Evolutionary conservation across 1,140 invertebrate species (phyloP).

Genomic region (Drosophila melanogaster): DNA sequence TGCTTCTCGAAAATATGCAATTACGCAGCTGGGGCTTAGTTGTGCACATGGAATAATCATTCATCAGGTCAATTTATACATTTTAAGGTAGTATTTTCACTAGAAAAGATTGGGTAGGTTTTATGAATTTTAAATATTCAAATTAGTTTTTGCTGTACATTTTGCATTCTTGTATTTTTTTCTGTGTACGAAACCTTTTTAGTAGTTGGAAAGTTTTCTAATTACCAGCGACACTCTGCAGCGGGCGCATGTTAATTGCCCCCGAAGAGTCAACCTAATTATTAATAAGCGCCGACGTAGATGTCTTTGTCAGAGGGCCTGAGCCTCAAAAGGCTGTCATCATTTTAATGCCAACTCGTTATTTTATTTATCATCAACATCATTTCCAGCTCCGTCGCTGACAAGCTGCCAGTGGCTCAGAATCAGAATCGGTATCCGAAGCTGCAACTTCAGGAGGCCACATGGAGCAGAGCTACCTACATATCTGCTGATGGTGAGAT

Average conservation of each 20-base stretch:
- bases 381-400: slow-evolving; percentile 68
- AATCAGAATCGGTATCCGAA: slow-evolving; percentile 7
- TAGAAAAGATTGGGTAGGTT: too few relatives aligned
- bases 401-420: slow-evolving; percentile 67
- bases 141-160: background rate
- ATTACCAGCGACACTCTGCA: slow-evolving; percentile 45
- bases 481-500: background rate
- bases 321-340: slow-evolving; percentile 61
- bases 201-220: slow-evolving; percentile 67
- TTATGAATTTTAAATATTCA: background rate
- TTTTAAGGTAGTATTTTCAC: too few relatives aligned
- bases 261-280: slow-evolving; percentile 69
- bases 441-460: slow-evolving; percentile 31
- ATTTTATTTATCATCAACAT: slow-evolving; percentile 82
- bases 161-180: background rate
- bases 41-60: background rate
- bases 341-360: slow-evolving; percentile 82
- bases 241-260: slow-evolving; percentile 34
- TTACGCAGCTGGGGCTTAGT: slow-evolving; percentile 16
- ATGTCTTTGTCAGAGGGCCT: slow-evolving; percentile 66
- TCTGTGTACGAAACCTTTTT: slow-evolving; percentile 35
- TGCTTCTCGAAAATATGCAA: slow-evolving; percentile 16
- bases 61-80: too few relatives aligned
- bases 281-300: slow-evolving; percentile 77
- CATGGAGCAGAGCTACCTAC: slow-evolving; percentile 20